Evolutionary conservation across 2,888 invertebrate genomes (phyloP), one percentile per base, ranked within the genome.

Genomic region (Ametastegia equiseti): DNA sequence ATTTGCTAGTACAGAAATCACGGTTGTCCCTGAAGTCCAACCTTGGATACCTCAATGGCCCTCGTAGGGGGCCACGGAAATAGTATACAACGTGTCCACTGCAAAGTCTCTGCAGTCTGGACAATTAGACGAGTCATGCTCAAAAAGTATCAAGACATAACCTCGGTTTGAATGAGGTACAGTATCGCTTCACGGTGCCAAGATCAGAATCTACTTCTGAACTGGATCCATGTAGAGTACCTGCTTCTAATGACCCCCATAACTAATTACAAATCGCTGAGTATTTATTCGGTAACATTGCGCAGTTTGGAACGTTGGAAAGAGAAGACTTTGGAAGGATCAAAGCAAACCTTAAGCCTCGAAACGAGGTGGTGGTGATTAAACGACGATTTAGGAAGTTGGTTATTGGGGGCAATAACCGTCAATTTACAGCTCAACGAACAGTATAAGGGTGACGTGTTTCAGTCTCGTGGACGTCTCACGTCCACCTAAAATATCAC

Each of bases 381-480:
- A 42, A 67, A 71, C 71, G 45, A 71, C 71, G 71, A 71, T 71
- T 71, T 71, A 71, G 71, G 71, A 71, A 47, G 71, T 71, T 47
- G 71, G 71, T 71, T 71, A 71, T 71, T 71, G 71, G 71, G 71
- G 71, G 71, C 71, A 71, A 71, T 71, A 71, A 71, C 45, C 71
- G 27, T 71, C 71, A 71, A 71, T 71, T 71, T 71, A 71, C 45
- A 71, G 47, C 71, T 71, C 47, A 47, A 47, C 71, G 71, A 45
- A 47, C 23, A 7, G n/a, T 39, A n/a, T 71, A 60, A 36, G 71
- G 71, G 71, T 71, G 71, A 71, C 47, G 47, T n/a, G 36, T 47
- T 30, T 9, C 13, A 27, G 47, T 71, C 45, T 27, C 23, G 27
- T 30, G 27, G 13, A 71, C 71, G 71, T 71, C 15, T 71, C n/a